A percentile compares a stretch with the other conserved stretches of the same genome.
Conservation (phyloP, 2,888 invertebrate species). For the Drosophila seclusa region DNA sequence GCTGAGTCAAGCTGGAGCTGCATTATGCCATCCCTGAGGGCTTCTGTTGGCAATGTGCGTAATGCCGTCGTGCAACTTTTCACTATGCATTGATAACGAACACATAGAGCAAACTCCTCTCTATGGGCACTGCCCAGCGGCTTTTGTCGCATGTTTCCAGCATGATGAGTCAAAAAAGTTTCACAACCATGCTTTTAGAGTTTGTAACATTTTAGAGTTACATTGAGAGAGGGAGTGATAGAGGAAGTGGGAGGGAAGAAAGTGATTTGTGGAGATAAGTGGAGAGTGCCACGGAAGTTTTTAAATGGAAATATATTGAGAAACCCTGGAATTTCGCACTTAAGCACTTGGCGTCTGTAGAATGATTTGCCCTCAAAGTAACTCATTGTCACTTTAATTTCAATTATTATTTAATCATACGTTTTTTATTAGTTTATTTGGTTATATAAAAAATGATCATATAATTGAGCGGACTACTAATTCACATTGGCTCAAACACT, state of each 20-base stretch:
- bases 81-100: conserved; percentile 56
- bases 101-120: conserved; percentile 25
- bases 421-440: not conserved
- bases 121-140: conserved; percentile 62
- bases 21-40: conserved; percentile 51
- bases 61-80: conserved; percentile 54
- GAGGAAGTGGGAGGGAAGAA: not conserved
- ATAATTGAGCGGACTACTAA: not conserved
- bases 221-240: conserved; percentile 12
- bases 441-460: not conserved
- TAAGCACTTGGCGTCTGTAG: not conserved
- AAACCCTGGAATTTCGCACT: conserved; percentile 33
- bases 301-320: conserved; percentile 2
- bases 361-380: not conserved
- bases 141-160: conserved; percentile 74
- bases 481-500: not conserved
- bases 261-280: not conserved
- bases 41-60: conserved; percentile 68
- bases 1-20: conserved; percentile 42
- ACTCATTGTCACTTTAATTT: not conserved
- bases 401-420: not conserved
- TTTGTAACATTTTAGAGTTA: conserved; percentile 51
- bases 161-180: conserved; percentile 75
- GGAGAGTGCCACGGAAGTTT: not conserved
- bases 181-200: conserved; percentile 60